These are phyloP conservation scores for Gobionotothen gibberifrons DNA, from an alignment of 2,797 vertebrate genomes.

Conservation along the genomic window DNA sequence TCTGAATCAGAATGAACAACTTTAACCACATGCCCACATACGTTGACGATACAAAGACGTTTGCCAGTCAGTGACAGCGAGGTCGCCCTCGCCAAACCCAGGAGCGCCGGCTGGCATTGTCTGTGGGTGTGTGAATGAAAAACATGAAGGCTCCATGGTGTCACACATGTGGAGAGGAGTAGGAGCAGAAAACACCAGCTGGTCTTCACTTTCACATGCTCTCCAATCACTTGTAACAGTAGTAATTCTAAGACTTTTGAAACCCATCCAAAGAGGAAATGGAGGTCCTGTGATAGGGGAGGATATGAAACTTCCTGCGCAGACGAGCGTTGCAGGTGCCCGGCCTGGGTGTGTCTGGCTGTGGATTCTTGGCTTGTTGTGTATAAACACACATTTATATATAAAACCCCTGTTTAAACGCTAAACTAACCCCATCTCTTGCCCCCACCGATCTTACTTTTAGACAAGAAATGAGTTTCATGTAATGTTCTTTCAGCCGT, in stretches of 20 bases:
- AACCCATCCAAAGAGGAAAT: constrained; percentile 86
- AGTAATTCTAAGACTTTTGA: constrained; percentile 83
- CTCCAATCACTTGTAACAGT: constrained; percentile 78
- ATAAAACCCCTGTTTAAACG: constrained; percentile 2
- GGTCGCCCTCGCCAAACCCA: constrained; percentile 68
- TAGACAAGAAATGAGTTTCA: constrained; percentile 68
- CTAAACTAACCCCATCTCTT: constrained; percentile 4
- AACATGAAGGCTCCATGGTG: constrained; percentile 72
- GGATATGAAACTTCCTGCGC: constrained; percentile 91
- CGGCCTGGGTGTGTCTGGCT: constrained; percentile 80
- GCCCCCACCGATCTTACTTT: neutral
- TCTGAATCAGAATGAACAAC: constrained; percentile 37
- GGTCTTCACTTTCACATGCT: constrained; percentile 80
- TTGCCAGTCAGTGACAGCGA: constrained; percentile 71
- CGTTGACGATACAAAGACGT: constrained; percentile 63
- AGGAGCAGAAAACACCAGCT: constrained; percentile 78
- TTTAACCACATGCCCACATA: constrained; percentile 61
- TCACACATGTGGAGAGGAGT: constrained; percentile 77
- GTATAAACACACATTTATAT: constrained; percentile 68
- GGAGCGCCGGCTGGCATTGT: constrained; percentile 68
- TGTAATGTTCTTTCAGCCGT: constrained; percentile 79
- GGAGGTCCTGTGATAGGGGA: constrained; percentile 85
- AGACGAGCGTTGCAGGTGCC: constrained; percentile 88
- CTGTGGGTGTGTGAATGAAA: constrained; percentile 69
- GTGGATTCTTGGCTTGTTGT: constrained; percentile 83